Evolutionary conservation across 2,797 vertebrate species (phyloP).

Genomic region (Enteromius paludinosus): DNA sequence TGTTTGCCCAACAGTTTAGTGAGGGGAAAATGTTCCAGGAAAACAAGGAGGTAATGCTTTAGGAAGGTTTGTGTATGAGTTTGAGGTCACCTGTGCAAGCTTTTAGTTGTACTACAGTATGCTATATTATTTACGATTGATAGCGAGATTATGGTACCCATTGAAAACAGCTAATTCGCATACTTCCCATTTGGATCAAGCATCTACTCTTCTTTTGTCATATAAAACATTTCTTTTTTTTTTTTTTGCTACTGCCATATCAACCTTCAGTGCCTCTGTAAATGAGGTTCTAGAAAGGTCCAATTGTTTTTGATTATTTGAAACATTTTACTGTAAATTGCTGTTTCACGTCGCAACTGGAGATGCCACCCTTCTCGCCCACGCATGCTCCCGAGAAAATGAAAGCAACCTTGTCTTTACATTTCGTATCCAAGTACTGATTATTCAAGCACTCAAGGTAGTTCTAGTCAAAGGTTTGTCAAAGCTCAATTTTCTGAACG

Average conservation of each 20-base stretch:
- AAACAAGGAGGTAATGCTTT: constrained; percentile 11
- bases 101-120: background rate
- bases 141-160: background rate
- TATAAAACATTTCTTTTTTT: background rate
- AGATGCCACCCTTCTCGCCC: constrained; percentile 19
- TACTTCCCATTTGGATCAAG: background rate
- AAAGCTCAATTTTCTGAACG: constrained; percentile 41
- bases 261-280: background rate
- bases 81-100: background rate
- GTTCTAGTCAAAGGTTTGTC: constrained; percentile 31
- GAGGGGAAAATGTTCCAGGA: background rate
- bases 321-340: constrained; percentile 41
- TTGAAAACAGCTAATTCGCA: background rate
- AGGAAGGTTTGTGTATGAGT: background rate
- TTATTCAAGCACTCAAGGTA: constrained; percentile 47
- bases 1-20: constrained; percentile 45
- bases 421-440: constrained; percentile 39
- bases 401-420: constrained; percentile 41
- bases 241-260: background rate
- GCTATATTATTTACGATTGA: background rate
- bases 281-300: constrained; percentile 11
- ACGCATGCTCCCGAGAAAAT: constrained; percentile 11
- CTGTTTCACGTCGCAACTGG: constrained; percentile 29
- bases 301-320: constrained; percentile 35
- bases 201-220: background rate